Conservation (phyloP, 1,140 invertebrate species). For the Ostrea edulis region DNA sequence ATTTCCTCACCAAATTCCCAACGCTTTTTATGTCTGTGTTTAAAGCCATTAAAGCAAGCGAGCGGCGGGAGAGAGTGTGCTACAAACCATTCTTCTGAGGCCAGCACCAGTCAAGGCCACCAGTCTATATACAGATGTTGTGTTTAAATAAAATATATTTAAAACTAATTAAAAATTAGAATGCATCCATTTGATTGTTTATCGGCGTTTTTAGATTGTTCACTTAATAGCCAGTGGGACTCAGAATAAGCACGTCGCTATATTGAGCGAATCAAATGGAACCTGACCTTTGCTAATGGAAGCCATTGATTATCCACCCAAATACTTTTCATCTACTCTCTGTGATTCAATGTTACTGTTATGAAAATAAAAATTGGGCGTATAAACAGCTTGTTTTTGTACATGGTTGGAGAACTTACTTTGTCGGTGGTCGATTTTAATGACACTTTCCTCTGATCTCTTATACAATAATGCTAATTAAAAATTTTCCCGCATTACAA, state of each 20-base stretch:
- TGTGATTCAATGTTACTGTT: background rate
- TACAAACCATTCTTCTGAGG: constrained; percentile 72
- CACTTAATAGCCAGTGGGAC: background rate
- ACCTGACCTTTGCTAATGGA: background rate
- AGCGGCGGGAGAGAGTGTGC: constrained; percentile 65
- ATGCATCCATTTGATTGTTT: background rate
- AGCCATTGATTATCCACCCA: background rate
- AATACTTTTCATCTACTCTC: background rate
- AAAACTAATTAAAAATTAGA: background rate
- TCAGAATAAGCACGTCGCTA: background rate
- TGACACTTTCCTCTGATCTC: background rate
- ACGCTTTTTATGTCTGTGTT: constrained; percentile 72
- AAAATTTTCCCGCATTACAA: background rate
- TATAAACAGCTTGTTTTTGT: background rate
- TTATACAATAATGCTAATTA: background rate
- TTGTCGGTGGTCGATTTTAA: background rate
- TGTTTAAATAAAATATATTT: background rate
- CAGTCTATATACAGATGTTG: background rate
- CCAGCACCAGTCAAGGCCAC: background rate
- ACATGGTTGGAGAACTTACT: background rate
- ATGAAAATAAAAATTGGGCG: no score
- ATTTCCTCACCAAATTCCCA: constrained; percentile 70
- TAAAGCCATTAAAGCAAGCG: constrained; percentile 66
- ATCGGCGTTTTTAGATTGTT: background rate
- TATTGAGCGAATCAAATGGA: background rate